Conservation (phyloP, 2,797 vertebrate species). For the Masticophis lateralis region DNA sequence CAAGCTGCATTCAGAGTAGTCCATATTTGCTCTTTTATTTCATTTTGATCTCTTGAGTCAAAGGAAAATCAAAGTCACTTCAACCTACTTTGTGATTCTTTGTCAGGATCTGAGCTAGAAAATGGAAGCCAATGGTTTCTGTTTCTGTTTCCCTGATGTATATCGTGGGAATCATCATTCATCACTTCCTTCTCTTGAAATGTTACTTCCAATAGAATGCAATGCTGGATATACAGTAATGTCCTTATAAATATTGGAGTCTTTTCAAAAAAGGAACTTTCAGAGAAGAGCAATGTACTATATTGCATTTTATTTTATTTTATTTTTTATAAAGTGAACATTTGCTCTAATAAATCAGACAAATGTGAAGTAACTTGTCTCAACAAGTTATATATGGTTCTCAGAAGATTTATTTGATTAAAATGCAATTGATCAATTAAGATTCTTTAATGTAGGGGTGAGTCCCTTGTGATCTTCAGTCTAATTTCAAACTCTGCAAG, state of each 20-base stretch:
- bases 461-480: background rate
- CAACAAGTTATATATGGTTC: background rate
- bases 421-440: background rate
- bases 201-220: background rate
- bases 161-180: background rate
- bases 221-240: too few species aligned
- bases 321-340: background rate
- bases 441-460: background rate
- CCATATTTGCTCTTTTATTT: background rate
- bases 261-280: background rate
- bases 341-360: background rate
- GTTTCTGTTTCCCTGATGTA: slow-evolving; percentile 4
- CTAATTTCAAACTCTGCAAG: background rate
- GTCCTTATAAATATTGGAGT: background rate
- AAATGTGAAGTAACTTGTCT: background rate
- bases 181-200: background rate
- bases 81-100: background rate
- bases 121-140: rapidly evolving
- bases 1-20: background rate
- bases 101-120: background rate
- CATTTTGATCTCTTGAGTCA: background rate
- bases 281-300: background rate
- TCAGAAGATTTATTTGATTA: background rate
- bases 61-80: slow-evolving; percentile 10
- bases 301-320: background rate